These are phyloP conservation scores for Mimumesa dahlbomi DNA, from an alignment of 2,888 invertebrate genomes.

Conservation along the genomic window DNA sequence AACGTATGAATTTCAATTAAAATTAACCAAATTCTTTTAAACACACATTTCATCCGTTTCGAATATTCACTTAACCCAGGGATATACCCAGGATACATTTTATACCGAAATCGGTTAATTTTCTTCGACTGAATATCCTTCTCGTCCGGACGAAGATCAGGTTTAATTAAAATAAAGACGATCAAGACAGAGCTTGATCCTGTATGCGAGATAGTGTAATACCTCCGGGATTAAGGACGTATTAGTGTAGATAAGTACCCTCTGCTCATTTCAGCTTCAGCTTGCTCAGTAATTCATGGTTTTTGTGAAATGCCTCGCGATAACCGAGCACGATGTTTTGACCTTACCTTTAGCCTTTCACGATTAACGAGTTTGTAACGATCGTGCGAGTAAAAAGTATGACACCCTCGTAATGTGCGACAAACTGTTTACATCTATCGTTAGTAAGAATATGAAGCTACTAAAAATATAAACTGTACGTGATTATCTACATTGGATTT, in stretches of 20 bases:
- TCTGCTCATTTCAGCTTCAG: slow-evolving; percentile 13
- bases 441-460: too few species aligned
- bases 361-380: slow-evolving; percentile 16
- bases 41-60: too few species aligned
- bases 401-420: too few species aligned
- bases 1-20: too few species aligned
- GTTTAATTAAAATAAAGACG: slow-evolving; percentile 32
- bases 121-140: too few species aligned
- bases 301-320: slow-evolving; percentile 12
- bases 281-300: slow-evolving; percentile 26
- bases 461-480: too few species aligned
- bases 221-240: slow-evolving; percentile 15
- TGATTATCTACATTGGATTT: too few species aligned
- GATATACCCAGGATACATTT: too few species aligned
- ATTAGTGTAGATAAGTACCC: slow-evolving; percentile 6
- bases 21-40: too few species aligned
- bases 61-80: too few species aligned
- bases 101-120: neutral
- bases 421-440: too few species aligned
- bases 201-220: slow-evolving; percentile 2
- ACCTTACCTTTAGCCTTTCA: slow-evolving; percentile 30
- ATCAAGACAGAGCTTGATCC: slow-evolving; percentile 18
- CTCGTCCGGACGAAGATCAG: neutral
- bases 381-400: slow-evolving; percentile 22
- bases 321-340: slow-evolving; percentile 22